phyloP scores from a whole-genome alignment of 2,797 vertebrate species.

The Hoplostethus mediterraneus region DNA sequence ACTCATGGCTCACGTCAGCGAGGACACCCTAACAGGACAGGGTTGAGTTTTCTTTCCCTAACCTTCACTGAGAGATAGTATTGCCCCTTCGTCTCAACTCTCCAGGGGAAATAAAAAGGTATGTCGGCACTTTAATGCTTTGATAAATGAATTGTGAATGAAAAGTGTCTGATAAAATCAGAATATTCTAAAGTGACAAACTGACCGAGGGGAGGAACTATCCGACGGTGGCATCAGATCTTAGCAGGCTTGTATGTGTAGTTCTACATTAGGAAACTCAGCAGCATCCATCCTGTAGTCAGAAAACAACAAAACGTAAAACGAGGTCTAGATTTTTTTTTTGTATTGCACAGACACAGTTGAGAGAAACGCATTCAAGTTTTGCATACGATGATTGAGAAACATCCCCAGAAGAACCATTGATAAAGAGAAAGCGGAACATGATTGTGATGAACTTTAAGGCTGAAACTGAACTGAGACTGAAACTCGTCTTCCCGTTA shows the following conservation, averaged over 20 bases:
- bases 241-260: constrained; percentile 24
- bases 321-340: constrained; percentile 62
- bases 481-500: too few species aligned
- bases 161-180: constrained; percentile 6
- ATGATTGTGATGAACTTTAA: constrained; percentile 21
- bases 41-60: background rate
- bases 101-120: too few species aligned
- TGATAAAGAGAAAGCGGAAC: background rate
- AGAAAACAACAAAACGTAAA: constrained; percentile 3
- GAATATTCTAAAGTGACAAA: constrained; percentile 53
- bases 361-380: constrained; percentile 68
- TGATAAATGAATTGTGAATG: constrained; percentile 46
- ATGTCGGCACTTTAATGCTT: constrained; percentile 25
- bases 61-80: constrained; percentile 8
- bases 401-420: constrained; percentile 42
- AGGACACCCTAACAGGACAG: constrained; percentile 19
- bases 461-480: constrained; percentile 7
- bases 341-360: constrained; percentile 75
- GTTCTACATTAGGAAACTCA: constrained; percentile 14
- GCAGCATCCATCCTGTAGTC: constrained; percentile 40
- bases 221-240: constrained; percentile 28
- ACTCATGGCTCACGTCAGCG: constrained; percentile 9
- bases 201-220: constrained; percentile 30
- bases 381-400: constrained; percentile 55
- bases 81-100: too few species aligned